These are phyloP conservation scores for Hyperoplus lanceolatus DNA, from an alignment of 2,797 vertebrate genomes.

Conservation along the genomic window DNA sequence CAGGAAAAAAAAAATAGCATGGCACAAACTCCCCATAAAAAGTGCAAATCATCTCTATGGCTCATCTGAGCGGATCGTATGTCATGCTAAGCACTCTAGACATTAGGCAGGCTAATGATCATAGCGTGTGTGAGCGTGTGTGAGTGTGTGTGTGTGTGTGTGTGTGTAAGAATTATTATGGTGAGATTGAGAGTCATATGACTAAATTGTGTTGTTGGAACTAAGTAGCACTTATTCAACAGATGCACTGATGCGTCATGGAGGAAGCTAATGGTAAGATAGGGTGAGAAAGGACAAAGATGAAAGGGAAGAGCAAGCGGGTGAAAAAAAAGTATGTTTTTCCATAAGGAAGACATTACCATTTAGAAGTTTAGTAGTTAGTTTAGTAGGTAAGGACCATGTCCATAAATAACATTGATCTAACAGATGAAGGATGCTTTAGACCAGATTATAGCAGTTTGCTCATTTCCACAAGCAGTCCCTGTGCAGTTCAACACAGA, in stretches of 20 bases:
- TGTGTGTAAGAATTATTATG: conserved; percentile 51
- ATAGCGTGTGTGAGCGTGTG: background rate
- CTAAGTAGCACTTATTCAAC: conserved; percentile 56
- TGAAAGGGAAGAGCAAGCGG: conserved; percentile 8
- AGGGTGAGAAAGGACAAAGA: conserved; percentile 5
- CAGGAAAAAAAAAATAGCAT: conserved; percentile 75
- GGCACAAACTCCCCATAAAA: conserved; percentile 69
- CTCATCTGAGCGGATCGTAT: conserved; percentile 62
- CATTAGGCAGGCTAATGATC: conserved; percentile 71
- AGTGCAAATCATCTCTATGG: conserved; percentile 67
- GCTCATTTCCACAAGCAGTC: too few species aligned
- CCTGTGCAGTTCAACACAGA: too few species aligned
- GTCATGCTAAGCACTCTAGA: conserved; percentile 70
- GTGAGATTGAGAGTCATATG: conserved; percentile 46
- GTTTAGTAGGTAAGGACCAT: too few species aligned
- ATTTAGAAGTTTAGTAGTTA: conserved; percentile 54
- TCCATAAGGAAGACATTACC: conserved; percentile 52
- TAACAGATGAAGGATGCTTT: too few species aligned
- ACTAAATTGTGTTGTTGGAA: conserved; percentile 57
- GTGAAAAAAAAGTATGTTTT: conserved; percentile 15
- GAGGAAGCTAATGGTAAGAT: conserved; percentile 23
- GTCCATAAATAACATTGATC: too few species aligned
- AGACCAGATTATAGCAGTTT: too few species aligned
- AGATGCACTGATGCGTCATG: conserved; percentile 41
- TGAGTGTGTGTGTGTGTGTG: background rate